Evolutionary conservation across 2,888 invertebrate species (phyloP).

Genomic region (Tortrix viridana): DNA sequence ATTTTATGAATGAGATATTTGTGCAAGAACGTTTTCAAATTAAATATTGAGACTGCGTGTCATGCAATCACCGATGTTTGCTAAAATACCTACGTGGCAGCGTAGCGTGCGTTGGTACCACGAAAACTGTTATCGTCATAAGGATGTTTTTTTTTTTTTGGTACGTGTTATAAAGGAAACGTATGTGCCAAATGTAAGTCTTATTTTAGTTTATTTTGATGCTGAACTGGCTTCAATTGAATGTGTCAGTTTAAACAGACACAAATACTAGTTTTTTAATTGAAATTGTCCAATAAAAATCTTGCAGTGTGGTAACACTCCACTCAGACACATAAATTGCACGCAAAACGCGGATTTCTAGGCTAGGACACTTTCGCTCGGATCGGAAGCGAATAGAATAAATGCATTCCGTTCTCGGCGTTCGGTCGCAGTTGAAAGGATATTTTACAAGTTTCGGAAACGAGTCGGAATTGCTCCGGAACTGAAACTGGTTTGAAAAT

Average conservation of each 20-base stretch:
- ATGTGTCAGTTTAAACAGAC: not conserved
- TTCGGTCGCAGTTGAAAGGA: conserved; percentile 2
- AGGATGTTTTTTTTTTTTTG: too few relatives aligned
- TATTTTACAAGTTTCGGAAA: conserved; percentile 17
- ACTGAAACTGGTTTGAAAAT: not conserved
- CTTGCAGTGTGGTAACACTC: conserved; percentile 9
- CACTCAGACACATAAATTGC: conserved; percentile 36
- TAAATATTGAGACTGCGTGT: too few relatives aligned
- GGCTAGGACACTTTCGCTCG: conserved; percentile 18
- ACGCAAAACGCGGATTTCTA: conserved; percentile 26
- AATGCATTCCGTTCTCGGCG: conserved; percentile 27
- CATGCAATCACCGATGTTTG: too few relatives aligned
- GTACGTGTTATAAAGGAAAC: too few relatives aligned
- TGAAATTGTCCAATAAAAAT: not conserved
- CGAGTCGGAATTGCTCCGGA: not conserved
- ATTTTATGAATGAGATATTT: too few relatives aligned
- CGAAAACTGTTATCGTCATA: too few relatives aligned
- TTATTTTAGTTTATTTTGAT: too few relatives aligned
- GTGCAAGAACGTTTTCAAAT: too few relatives aligned
- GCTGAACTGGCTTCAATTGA: too few relatives aligned
- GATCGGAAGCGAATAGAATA: conserved; percentile 33
- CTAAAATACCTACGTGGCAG: too few relatives aligned
- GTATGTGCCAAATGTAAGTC: too few relatives aligned
- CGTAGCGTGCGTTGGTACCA: too few relatives aligned
- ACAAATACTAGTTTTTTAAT: not conserved